A percentile compares a stretch with the other conserved stretches of the same genome.
These are phyloP conservation scores for Cottus gobio DNA, from an alignment of 2,113 vertebrate species.

Conservation along the genomic window DNA sequence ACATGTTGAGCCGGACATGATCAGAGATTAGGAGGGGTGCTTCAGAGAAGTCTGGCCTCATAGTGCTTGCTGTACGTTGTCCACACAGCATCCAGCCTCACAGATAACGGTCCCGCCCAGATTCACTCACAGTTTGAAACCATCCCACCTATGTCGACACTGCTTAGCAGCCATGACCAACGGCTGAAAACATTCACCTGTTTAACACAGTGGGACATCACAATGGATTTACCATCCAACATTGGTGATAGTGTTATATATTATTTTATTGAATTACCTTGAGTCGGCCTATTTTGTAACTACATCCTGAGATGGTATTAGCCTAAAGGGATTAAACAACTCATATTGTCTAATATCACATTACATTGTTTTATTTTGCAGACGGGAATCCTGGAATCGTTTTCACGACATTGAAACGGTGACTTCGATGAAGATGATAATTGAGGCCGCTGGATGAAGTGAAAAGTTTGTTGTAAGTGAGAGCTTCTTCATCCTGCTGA, in stretches of 20 bases:
- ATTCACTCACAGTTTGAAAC: constrained; percentile 16
- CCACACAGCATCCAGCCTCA: not conserved
- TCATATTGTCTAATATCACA: not conserved
- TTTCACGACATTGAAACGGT: not conserved
- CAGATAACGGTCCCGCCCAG: not conserved
- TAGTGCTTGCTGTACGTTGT: not conserved
- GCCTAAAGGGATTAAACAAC: not conserved
- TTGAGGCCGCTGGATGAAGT: not conserved
- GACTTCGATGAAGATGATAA: not conserved
- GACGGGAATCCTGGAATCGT: not conserved
- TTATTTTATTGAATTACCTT: not conserved
- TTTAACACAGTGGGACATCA: constrained; percentile 7
- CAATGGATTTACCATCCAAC: not conserved
- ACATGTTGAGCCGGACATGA: not conserved
- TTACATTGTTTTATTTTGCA: not conserved
- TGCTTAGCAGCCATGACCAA: constrained; percentile 2
- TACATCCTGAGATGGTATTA: too few species aligned
- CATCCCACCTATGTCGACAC: not conserved
- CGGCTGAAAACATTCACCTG: constrained; percentile 8
- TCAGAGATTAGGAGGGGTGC: constrained; percentile 2
- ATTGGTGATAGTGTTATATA: not conserved
- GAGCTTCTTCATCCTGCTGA: not conserved
- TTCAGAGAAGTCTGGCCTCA: constrained; percentile 15
- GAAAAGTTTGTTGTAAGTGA: not conserved
- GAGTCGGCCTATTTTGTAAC: too few species aligned